phyloP scores from a whole-genome alignment of 2,113 vertebrate genomes.

The Tricholaema leucomelas region DNA sequence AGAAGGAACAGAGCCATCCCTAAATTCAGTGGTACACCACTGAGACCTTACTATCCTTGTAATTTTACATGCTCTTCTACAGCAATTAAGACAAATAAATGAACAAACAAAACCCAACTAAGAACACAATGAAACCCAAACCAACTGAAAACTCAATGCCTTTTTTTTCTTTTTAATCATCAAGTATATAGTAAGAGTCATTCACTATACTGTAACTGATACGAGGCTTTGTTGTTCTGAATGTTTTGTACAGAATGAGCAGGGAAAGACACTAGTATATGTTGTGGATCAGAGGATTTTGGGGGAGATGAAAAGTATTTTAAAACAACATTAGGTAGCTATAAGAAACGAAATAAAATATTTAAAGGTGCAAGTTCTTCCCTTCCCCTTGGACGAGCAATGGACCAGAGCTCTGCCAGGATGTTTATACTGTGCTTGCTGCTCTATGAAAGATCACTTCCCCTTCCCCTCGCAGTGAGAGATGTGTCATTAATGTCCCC shows the following conservation, averaged over 20 bases:
- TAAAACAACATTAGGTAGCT: neutral
- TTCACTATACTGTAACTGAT: neutral
- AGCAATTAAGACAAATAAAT: rapidly evolving
- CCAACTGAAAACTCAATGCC: too few species aligned
- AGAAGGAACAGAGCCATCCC: neutral
- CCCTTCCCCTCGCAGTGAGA: neutral
- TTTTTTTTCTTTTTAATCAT: too few species aligned
- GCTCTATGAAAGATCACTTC: neutral
- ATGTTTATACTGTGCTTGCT: neutral
- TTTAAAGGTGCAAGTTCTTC: neutral
- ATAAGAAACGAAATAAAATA: neutral
- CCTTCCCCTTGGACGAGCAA: neutral
- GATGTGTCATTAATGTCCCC: neutral
- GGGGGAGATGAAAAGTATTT: rapidly evolving
- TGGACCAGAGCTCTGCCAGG: neutral
- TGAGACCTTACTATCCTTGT: neutral
- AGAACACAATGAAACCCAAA: neutral
- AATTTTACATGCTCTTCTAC: neutral
- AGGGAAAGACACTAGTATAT: neutral
- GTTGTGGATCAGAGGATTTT: neutral
- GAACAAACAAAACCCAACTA: neutral
- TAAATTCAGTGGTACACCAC: neutral
- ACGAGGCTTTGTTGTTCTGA: neutral
- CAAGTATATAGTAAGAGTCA: neutral
- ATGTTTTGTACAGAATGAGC: neutral